Evolutionary conservation across 2,888 invertebrate genomes (phyloP), one percentile per base, ranked within the genome.

Genomic region (Microchrysa polita): DNA sequence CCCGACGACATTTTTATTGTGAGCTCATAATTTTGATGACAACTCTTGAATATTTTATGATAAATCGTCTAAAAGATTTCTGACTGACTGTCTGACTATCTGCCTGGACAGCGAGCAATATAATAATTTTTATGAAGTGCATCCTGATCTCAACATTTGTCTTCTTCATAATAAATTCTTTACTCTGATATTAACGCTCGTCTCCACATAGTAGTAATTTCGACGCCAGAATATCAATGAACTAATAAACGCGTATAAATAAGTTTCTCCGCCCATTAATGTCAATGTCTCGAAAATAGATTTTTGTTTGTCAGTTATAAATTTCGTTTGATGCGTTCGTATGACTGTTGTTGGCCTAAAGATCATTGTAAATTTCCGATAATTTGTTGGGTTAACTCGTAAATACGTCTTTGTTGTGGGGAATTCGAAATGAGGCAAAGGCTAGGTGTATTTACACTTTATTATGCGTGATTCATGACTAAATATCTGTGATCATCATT

Each of bases 311-410:
- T 16, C 16, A 18, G 20, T 65, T 22, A 67, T 34, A 34, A 34
- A 67, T 52, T 22, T 34, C 7, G 27, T 2, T 34, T 67, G 53
- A 52, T 53, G 67, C 14, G n/a, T 27, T 12, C 27, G n/a, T n/a
- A 16, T 1, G 53, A 67, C 67, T 52, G n/a, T 53, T 67, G 67
- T 67, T 53, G 67, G 53, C 18, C 34, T 27, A 52, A 23, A 67
- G 67, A 52, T 52, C 27, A 52, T 67, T 67, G 53, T 67, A 48
- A 67, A 67, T 16, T 61, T 48, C 52, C 67, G 23, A 67, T 67
- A 67, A 67, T 67, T 67, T 67, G 67, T 67, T 53, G 52, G 67
- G 42, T 67, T 67, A 67, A 23, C 44, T 44, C 44, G 52, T 67
- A 67, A 67, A 52, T 53, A 67, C 52, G 52, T 23, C 27, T 34